phyloP scores from a whole-genome alignment of 2,797 vertebrate species.

The Sylvilagus floridanus region DNA sequence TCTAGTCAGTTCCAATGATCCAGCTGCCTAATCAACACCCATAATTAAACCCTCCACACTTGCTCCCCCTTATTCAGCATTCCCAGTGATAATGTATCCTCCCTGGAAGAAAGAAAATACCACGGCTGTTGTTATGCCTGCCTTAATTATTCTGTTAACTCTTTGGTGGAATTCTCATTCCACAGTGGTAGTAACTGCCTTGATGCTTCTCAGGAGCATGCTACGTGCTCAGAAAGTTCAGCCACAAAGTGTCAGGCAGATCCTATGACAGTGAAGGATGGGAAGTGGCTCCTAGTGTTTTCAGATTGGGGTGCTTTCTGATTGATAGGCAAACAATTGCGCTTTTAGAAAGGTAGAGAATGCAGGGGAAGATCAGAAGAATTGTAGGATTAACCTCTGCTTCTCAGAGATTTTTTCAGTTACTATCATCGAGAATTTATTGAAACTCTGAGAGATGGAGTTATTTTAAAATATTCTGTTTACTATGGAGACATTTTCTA shows the following conservation, averaged over 20 bases:
- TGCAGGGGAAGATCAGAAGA: slow-evolving; percentile 24
- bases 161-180: not conserved
- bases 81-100: slow-evolving; percentile 41
- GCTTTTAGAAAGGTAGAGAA: not conserved
- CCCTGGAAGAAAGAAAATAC: slow-evolving; percentile 36
- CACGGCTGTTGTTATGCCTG: slow-evolving; percentile 8
- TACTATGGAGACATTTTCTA: slow-evolving; percentile 34
- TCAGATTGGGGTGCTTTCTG: not conserved
- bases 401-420: slow-evolving; percentile 12
- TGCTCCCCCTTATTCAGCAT: slow-evolving; percentile 47
- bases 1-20: slow-evolving; percentile 63
- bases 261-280: not conserved
- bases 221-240: slow-evolving; percentile 18
- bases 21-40: slow-evolving; percentile 70
- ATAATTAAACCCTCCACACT: slow-evolving; percentile 69
- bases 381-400: not conserved
- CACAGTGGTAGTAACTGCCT: not conserved
- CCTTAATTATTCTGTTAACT: slow-evolving; percentile 50
- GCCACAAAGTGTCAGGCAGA: not conserved
- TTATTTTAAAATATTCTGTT: slow-evolving; percentile 54
- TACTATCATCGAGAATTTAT: slow-evolving; percentile 5
- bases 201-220: slow-evolving; percentile 11
- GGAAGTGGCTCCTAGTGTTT: not conserved
- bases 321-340: not conserved
- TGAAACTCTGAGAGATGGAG: not conserved